Evolutionary conservation across 2,888 invertebrate genomes (phyloP).

Genomic region (Frankliniella intonsa): DNA sequence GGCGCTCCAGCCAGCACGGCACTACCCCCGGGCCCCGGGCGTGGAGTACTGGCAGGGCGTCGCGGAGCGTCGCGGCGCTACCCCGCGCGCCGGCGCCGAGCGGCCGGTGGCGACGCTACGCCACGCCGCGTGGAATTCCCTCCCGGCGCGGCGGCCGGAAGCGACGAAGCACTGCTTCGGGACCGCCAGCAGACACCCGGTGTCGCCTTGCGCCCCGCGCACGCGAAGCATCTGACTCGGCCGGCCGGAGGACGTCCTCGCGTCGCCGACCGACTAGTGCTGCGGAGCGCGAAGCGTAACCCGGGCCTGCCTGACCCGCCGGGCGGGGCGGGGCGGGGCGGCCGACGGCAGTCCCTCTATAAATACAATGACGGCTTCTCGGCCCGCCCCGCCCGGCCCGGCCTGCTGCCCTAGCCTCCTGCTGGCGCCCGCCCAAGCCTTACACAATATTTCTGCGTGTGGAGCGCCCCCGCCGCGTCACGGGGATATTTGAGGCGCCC

Average conservation of each 20-base stretch:
- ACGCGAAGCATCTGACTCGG: neutral
- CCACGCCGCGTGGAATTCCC: neutral
- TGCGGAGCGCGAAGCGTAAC: no score
- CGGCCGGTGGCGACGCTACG: neutral
- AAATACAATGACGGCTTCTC: neutral
- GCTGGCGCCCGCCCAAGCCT: conserved; percentile 14
- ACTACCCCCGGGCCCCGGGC: no score
- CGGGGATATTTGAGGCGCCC: neutral
- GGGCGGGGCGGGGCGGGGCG: no score
- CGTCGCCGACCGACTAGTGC: neutral
- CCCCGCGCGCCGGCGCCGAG: neutral
- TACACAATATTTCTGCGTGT: conserved; percentile 25
- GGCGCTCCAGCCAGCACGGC: no score
- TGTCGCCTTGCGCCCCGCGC: no score
- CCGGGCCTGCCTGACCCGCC: no score
- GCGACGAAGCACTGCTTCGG: no score
- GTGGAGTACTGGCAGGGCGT: no score
- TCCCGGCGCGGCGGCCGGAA: neutral
- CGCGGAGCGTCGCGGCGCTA: neutral
- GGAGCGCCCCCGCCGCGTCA: neutral
- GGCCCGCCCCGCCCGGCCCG: neutral
- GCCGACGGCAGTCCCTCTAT: neutral
- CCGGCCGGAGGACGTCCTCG: neutral
- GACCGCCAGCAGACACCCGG: no score
- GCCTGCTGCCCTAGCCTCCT: neutral